Conservation (phyloP, 2,113 vertebrate species). For the Polyodon spathula region DNA sequence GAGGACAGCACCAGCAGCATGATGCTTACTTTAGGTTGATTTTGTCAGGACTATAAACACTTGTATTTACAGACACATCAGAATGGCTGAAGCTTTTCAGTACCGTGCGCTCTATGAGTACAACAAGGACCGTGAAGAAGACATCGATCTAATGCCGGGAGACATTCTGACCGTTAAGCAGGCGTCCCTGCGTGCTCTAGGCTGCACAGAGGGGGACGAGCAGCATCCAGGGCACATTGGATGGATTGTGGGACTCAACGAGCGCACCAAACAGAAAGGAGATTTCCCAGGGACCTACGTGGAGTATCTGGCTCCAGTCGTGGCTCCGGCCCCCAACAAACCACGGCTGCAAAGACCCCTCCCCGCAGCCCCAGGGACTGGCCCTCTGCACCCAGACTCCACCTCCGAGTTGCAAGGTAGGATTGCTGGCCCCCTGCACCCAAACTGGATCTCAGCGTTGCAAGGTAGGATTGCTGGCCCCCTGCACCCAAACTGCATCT, state of each 20-base stretch:
- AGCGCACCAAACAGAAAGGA: constrained; percentile 81
- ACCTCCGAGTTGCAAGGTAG: constrained; percentile 56
- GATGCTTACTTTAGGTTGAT: constrained; percentile 45
- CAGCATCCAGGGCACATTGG: constrained; percentile 69
- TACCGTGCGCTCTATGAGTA: constrained; percentile 77
- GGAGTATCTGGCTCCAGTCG: constrained; percentile 74
- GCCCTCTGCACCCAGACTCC: constrained; percentile 29
- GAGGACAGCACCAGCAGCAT: constrained; percentile 25
- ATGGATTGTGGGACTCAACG: constrained; percentile 85
- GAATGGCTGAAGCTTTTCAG: constrained; percentile 79
- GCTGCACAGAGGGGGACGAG: constrained; percentile 71
- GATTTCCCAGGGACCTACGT: constrained; percentile 89
- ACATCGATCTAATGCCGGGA: constrained; percentile 77
- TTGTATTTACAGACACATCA: constrained; percentile 13
- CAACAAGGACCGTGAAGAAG: constrained; percentile 78
- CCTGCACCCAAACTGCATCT: too few species aligned
- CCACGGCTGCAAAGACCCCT: constrained; percentile 74
- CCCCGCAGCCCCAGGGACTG: constrained; percentile 63
- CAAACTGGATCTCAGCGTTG: too few species aligned
- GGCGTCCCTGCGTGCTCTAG: constrained; percentile 67
- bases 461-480: too few species aligned
- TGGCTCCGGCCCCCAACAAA: constrained; percentile 61
- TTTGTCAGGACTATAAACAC: constrained; percentile 8
- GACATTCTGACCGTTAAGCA: constrained; percentile 81
- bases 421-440: too few species aligned